A percentile compares a stretch with the other conserved stretches of the same genome.
Conservation (phyloP, 2,888 invertebrate species). For the Pantelozetes paolii region DNA sequence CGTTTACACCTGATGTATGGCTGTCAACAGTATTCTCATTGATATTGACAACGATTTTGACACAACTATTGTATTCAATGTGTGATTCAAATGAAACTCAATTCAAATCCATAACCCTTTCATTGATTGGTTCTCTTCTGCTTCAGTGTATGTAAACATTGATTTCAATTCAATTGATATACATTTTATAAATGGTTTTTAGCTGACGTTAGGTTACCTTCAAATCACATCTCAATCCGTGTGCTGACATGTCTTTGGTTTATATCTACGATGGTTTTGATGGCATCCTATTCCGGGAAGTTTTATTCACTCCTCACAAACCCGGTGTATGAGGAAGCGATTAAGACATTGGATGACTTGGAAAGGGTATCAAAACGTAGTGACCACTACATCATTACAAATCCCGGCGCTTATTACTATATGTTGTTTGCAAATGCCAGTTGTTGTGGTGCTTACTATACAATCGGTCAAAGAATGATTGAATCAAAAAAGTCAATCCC, state of each 20-base stretch:
- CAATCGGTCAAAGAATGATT: not conserved
- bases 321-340: slow-evolving; percentile 4
- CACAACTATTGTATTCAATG: not conserved
- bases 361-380: not conserved
- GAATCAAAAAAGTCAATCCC: not conserved
- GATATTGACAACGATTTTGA: not conserved
- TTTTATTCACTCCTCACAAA: slow-evolving; percentile 33
- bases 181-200: not conserved
- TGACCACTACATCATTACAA: not conserved
- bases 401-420: not conserved
- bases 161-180: not conserved
- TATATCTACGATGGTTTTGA: slow-evolving; percentile 1
- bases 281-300: not conserved
- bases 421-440: not conserved
- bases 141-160: not conserved
- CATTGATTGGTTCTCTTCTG: slow-evolving; percentile 6
- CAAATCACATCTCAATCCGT: not conserved
- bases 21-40: not conserved
- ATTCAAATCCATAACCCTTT: slow-evolving; percentile 2
- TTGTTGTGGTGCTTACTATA: slow-evolving; percentile 17
- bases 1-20: slow-evolving; percentile 10
- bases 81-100: not conserved
- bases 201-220: not conserved
- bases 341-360: slow-evolving; percentile 35
- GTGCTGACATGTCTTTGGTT: slow-evolving; percentile 5